Base-by-base conservation (phyloP, 2,797 vertebrate species). In the Rhinella marina region DNA sequence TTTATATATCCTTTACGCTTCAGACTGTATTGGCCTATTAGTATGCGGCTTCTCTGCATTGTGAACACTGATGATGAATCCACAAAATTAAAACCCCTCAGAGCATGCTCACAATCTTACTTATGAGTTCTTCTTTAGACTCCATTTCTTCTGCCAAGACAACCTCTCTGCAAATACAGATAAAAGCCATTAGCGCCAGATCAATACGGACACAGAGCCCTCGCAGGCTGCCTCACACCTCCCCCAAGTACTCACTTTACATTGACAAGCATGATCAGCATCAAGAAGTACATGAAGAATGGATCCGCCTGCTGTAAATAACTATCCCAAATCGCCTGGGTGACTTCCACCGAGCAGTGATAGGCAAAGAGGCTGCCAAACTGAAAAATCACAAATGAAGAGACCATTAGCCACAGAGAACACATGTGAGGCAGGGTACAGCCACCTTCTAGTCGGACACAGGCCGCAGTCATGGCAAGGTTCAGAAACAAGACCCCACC, bases 221-320 rank as follows among this genome's bases (percentile, higher is more conserved):
- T 87, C 90, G 92, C 72, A 90, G 82, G 90, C 56, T 27, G 7
- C 87, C 90, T 88, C 23, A 89, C 41, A 89, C 41, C 90, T 61
- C 32, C 73, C n/a, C 10, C 21, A 75, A 86, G 73, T 90, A 94
- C 97, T 91, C 95, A 99, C 98, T 99, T 99, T 95, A 97, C 95
- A 91, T 99, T 99, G 93, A 99, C 97, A 88, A 99, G 98, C 92
- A 99, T 99, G 95, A 99, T 96, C 91, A 99, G 96, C 98, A 98
- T 97, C 91, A 99, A 94, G 93, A 99, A 99, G 95, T 99, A 99
- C 93, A 99, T 95, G 92, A 99, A 96, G 93, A 99, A 99, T 82
- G 98, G 97, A 94, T 99, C 98, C 21, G 97, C 96, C 94, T 98
- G 97, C 90, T 98, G 97, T 92, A 99, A 93, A 93, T 99, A 99